Percentiles rank a stretch among this genome's conserved stretches.
Evolutionary conservation across 2,888 invertebrate species (phyloP).

Genomic region (Pyrrhia umbra): DNA sequence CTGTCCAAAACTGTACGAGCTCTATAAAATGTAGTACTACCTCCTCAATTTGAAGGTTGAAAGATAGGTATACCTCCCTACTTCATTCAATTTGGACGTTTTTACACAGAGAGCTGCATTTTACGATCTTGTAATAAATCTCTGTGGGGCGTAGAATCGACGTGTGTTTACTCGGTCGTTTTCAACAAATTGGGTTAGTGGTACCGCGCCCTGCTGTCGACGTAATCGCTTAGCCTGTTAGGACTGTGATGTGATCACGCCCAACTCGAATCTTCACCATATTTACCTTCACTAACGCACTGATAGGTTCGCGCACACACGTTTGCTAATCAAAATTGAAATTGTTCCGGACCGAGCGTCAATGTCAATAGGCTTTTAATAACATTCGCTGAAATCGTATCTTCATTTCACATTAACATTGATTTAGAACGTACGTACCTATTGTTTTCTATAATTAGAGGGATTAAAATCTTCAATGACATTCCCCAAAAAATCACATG

Average conservation of each 20-base stretch:
- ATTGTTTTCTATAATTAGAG: slow-evolving; percentile 58
- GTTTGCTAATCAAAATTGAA: slow-evolving; percentile 72
- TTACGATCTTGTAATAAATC: slow-evolving; percentile 84
- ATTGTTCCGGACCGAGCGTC: slow-evolving; percentile 58
- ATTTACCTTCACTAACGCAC: slow-evolving; percentile 77
- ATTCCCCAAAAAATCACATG: slow-evolving; percentile 70
- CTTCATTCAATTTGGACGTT: slow-evolving; percentile 74
- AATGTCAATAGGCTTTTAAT: slow-evolving; percentile 50
- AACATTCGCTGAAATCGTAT: slow-evolving; percentile 35
- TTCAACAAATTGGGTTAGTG: slow-evolving; percentile 86
- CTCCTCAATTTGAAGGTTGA: slow-evolving; percentile 57
- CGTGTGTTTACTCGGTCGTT: slow-evolving; percentile 84
- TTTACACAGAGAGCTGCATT: slow-evolving; percentile 75
- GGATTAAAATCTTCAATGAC: slow-evolving; percentile 60
- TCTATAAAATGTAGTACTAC: slow-evolving; percentile 55
- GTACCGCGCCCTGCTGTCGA: slow-evolving; percentile 76
- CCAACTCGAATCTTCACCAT: slow-evolving; percentile 78
- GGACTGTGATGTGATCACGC: slow-evolving; percentile 80
- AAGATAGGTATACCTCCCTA: slow-evolving; percentile 67
- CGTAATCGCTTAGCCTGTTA: slow-evolving; percentile 85
- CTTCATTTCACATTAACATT: slow-evolving; percentile 30
- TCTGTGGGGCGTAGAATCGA: slow-evolving; percentile 75
- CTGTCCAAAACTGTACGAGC: slow-evolving; percentile 50
- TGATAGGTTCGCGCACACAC: slow-evolving; percentile 71
- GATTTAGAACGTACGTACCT: slow-evolving; percentile 26